phyloP scores from a whole-genome alignment of 2,888 invertebrate species.

The Amiota minor region DNA sequence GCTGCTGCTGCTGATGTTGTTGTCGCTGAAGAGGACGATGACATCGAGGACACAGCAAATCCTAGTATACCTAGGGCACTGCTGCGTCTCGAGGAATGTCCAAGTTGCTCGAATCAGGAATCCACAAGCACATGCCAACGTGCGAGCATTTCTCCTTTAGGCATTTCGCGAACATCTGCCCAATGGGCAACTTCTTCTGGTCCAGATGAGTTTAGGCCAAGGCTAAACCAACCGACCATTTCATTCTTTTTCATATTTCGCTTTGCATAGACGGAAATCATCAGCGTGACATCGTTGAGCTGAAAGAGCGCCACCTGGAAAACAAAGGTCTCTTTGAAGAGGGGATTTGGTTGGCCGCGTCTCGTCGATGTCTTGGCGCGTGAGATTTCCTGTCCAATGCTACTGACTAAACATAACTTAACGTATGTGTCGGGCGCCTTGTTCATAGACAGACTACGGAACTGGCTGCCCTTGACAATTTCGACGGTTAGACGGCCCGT shows the following conservation, averaged over 20 bases:
- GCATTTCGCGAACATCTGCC: slow-evolving; percentile 91
- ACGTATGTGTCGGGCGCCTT: slow-evolving; percentile 95
- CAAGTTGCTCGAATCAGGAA: slow-evolving; percentile 78
- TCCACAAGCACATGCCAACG: slow-evolving; percentile 94
- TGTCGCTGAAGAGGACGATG: slow-evolving; percentile 2
- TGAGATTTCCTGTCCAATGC: slow-evolving; percentile 93
- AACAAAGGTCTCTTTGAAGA: slow-evolving; percentile 96
- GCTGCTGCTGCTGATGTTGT: background rate
- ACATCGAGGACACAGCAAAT: slow-evolving; percentile 49
- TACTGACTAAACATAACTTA: slow-evolving; percentile 91
- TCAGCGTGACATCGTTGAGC: slow-evolving; percentile 93
- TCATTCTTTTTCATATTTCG: slow-evolving; percentile 94
- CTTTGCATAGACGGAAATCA: slow-evolving; percentile 94
- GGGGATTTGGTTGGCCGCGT: slow-evolving; percentile 94
- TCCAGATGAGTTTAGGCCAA: slow-evolving; percentile 93
- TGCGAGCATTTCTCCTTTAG: slow-evolving; percentile 90
- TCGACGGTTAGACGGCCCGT: slow-evolving; percentile 95
- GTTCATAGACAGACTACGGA: slow-evolving; percentile 83
- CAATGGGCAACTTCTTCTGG: slow-evolving; percentile 94
- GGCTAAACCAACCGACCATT: slow-evolving; percentile 97
- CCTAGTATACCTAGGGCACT: slow-evolving; percentile 66
- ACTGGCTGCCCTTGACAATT: slow-evolving; percentile 81
- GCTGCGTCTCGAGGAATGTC: slow-evolving; percentile 70
- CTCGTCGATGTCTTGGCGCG: slow-evolving; percentile 93
- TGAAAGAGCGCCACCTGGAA: slow-evolving; percentile 98